Base-by-base conservation (phyloP, 2,113 vertebrate genomes). In the Zapus hudsonius region DNA sequence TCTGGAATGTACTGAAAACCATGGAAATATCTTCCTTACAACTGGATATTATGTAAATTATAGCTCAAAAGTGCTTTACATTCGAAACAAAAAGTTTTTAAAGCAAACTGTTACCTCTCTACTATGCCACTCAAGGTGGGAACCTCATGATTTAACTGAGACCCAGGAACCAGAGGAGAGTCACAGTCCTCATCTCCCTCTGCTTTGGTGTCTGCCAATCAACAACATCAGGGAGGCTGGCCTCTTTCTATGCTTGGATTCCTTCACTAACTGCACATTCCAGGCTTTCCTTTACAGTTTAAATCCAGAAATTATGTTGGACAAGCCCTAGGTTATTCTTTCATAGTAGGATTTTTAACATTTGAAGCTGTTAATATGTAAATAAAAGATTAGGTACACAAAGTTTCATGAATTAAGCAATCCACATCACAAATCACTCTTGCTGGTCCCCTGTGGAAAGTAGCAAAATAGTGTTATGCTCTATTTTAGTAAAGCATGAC, bases 281-380 rank as follows among this genome's bases (percentile, higher is more conserved):
- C 73, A 83, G 67, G 42, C 79, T 31, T 72, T 74, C 47, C 79
- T 82, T 52, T 27, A 59, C 25, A 67, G 47, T 42, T 17, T 90
- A 82, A 92, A 25, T 80, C 92, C 83, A 87, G 47, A 83, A 16
- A 83, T 40, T 86, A 38, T n/a, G 70, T 47, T 63, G 52, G 89
- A 63, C 31, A 70, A 86, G 33, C 25, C 33, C 17, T 70, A 93
- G 52, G 40, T 52, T 90, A 73, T 84, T 89, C 42, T 87, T 33
- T 38, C 57, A 59, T 16, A 42, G 12, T 9, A 72, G 63, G 69
- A 70, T 82, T 63, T n/a, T 31, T 87, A 73, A 93, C 47, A 80
- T 67, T 10, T 85, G 73, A 84, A 84, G 38, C 20, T 89, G 25
- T 90, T 82, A 67, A 90, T 33, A 82, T 8, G 16, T 87, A 72